Evolutionary conservation across 1,140 invertebrate genomes (phyloP).

Genomic region (Plodia interpunctella): DNA sequence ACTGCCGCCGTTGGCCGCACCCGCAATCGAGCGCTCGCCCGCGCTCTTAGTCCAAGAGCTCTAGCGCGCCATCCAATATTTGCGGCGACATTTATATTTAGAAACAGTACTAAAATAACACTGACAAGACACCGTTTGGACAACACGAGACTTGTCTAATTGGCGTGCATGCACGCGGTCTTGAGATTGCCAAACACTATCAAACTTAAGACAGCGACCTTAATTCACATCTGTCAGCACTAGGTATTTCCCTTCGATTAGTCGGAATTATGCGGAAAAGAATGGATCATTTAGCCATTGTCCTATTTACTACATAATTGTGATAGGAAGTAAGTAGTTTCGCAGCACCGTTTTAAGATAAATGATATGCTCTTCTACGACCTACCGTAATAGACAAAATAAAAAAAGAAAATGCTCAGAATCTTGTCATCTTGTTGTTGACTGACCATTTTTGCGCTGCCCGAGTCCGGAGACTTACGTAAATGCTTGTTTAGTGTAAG

Average conservation of each 20-base stretch:
- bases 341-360: not conserved
- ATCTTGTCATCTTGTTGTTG: too few relatives aligned
- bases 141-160: slow-evolving; percentile 30
- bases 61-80: slow-evolving; percentile 42
- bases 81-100: slow-evolving; percentile 67
- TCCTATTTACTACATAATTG: too few relatives aligned
- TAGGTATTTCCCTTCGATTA: not conserved
- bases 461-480: too few relatives aligned
- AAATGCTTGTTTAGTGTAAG: not conserved
- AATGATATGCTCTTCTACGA: too few relatives aligned
- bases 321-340: not conserved
- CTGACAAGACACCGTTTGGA: slow-evolving; percentile 38
- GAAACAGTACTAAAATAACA: slow-evolving; percentile 56
- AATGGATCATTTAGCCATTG: not conserved
- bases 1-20: slow-evolving; percentile 24
- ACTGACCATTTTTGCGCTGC: too few relatives aligned
- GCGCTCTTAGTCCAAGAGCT: slow-evolving; percentile 1
- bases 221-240: slow-evolving; percentile 1
- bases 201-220: slow-evolving; percentile 1
- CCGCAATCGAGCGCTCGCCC: slow-evolving; percentile 16
- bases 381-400: too few relatives aligned
- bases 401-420: too few relatives aligned
- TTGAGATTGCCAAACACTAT: slow-evolving; percentile 2
- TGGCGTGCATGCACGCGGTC: slow-evolving; percentile 3
- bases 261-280: not conserved